Evolutionary conservation across 2,797 vertebrate genomes (phyloP).

Genomic region (Enteromius unitaeniatus): DNA sequence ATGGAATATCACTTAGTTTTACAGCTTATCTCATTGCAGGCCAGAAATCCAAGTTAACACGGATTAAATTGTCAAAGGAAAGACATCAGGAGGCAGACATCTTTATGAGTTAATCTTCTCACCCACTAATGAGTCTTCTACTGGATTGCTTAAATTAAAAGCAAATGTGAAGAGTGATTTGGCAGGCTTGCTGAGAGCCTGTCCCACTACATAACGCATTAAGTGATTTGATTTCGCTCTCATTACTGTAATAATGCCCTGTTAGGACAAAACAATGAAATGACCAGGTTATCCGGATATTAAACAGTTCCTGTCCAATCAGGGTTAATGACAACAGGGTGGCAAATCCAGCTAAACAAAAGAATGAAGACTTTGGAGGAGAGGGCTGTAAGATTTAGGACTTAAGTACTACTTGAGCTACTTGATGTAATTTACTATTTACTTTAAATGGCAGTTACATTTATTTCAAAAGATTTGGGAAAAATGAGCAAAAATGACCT

Average conservation of each 20-base stretch:
- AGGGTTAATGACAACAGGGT: constrained; percentile 36
- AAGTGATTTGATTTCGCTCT: constrained; percentile 79
- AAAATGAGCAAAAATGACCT: background rate
- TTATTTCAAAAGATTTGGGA: background rate
- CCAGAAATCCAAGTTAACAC: constrained; percentile 79
- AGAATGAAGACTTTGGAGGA: constrained; percentile 14
- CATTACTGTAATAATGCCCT: constrained; percentile 73
- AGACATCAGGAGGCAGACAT: constrained; percentile 78
- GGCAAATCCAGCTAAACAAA: constrained; percentile 33
- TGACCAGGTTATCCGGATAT: constrained; percentile 74
- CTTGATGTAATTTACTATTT: background rate
- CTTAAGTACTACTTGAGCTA: background rate
- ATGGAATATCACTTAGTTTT: constrained; percentile 67
- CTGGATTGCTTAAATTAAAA: constrained; percentile 83
- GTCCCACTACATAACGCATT: constrained; percentile 76
- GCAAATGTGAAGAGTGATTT: constrained; percentile 82
- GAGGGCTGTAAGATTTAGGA: background rate
- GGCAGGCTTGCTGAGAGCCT: constrained; percentile 64
- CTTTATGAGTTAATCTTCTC: constrained; percentile 76
- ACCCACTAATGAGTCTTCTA: constrained; percentile 81
- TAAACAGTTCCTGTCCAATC: constrained; percentile 59
- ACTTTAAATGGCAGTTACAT: background rate
- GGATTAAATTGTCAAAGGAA: constrained; percentile 73
- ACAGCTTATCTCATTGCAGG: constrained; percentile 72
- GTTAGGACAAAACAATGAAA: constrained; percentile 72